Evolutionary conservation across 64 coral and sea anemone species (phyloP), one percentile per base, ranked within the genome.

Genomic region (Stichodactyla helianthus): DNA sequence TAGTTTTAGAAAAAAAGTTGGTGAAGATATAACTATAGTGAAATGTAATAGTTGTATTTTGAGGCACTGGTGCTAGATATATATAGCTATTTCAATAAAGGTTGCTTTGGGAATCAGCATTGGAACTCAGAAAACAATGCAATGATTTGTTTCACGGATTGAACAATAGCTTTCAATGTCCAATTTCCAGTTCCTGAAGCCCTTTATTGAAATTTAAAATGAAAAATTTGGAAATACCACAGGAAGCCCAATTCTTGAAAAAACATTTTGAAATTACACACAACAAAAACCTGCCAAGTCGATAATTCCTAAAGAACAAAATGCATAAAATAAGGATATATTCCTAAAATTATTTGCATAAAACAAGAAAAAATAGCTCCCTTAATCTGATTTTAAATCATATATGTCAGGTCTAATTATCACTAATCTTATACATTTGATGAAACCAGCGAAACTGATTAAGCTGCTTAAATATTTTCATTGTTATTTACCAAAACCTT

Each of bases 221-320:
- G 28, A 50, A 50, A 6, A 11, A 5, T 0, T 28, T 50, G 7
- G 14, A 50, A 84, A 84, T 83, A 56, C 35, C 82, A 84, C 82
- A 84, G 82, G 53, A 60, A 84, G 82, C 50, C 82, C 82, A 53
- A 27, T 57, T 44, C 31, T 8, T 20, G 12, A 84, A 25, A 58
- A 84, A 62, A 84, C 28, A 5, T 52, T 12, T 81, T 81, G 68
- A 74, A 74, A 31, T 74, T 74, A 79, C 51, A 79, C 1, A 15
- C 31, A 14, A 79, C 26, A 79, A 50, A n/a, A 79, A 9, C 5
- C 7, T n/a, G 7, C 56, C 5, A 59, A 44, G 35, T 44, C 35
- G 35, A 44, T 44, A 44, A 44, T 44, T 44, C 35, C 35, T 6
- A 65, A n/a, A 65, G 5, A n/a, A 65, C 9, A 22, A 12, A n/a